Percentiles rank a stretch among this genome's conserved stretches.
phyloP scores from a whole-genome alignment of 2,888 invertebrate species.

The Heteromurus nitidus region DNA sequence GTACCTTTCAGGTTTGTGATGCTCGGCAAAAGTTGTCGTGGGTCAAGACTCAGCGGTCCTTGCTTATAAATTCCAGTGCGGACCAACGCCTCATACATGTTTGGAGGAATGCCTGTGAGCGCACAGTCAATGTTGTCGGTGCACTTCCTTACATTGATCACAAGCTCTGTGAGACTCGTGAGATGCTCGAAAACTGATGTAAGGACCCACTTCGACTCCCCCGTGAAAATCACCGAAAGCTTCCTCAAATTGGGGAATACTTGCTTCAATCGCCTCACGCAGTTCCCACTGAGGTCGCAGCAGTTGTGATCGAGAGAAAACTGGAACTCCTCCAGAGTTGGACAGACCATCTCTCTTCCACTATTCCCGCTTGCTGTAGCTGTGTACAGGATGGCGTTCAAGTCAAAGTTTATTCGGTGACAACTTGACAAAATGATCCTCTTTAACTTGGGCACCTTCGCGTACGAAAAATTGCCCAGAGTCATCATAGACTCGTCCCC shows the following conservation, averaged over 20 bases:
- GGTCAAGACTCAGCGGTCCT: conserved; percentile 30
- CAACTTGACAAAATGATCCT: conserved; percentile 45
- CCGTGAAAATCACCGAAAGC: conserved; percentile 50
- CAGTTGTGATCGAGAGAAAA: conserved; percentile 49
- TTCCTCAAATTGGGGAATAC: conserved; percentile 59
- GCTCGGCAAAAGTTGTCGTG: conserved; percentile 38
- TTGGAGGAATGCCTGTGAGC: conserved; percentile 46
- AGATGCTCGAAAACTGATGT: conserved; percentile 57
- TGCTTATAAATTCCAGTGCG: conserved; percentile 34
- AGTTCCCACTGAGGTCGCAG: conserved; percentile 44
- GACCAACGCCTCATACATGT: conserved; percentile 36
- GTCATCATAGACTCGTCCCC: conserved; percentile 40
- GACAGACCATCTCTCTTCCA: conserved; percentile 36
- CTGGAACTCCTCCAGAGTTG: conserved; percentile 47
- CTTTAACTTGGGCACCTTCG: conserved; percentile 39
- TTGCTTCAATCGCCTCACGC: conserved; percentile 41
- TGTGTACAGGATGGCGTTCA: conserved; percentile 40
- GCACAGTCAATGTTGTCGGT: conserved; percentile 53
- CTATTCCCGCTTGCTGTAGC: not conserved
- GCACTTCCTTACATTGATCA: conserved; percentile 54
- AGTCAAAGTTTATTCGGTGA: conserved; percentile 50
- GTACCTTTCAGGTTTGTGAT: conserved; percentile 48
- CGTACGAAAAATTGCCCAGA: conserved; percentile 40
- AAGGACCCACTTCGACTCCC: conserved; percentile 39
- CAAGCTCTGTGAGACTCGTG: conserved; percentile 24